Base-by-base conservation (phyloP, 1,140 invertebrate species). In the Druon quercuslanigerum region DNA sequence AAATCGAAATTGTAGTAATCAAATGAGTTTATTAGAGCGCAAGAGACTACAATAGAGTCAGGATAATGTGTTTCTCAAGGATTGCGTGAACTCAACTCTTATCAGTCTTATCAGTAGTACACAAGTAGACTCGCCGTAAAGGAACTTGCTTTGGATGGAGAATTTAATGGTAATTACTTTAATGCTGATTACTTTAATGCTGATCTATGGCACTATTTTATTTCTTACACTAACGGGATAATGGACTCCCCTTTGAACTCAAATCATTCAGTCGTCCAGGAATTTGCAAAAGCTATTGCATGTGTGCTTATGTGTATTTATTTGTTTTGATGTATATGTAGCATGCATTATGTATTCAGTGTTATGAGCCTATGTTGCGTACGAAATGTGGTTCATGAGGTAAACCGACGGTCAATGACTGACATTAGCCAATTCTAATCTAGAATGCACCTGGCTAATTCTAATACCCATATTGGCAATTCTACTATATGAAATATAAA, bases 381-480 rank as follows among this genome's bases (percentile, higher is more conserved):
- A 40, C 9, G 25, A 40, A 66, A 66, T 16, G 25, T 16, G 60
- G 60, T 66, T 66, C 60, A 66, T 66, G 60, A 66, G 60, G 60
- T 33, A 40, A 66, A 66, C 60, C 25, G 60, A 72, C 79, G 82
- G 82, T 83, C 82, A 84, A 81, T 81, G 82, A 71, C 79, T 83
- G 79, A 78, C 79, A 83, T 84, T 83, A 77, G 71, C 79, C 79
- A 79, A 84, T 84, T 83, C 73, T 83, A 79, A 81, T 83, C 76
- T 72, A 71, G 73, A 73, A 54, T 79, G 60, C 71, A 66, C 60
- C 40, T 40, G 25, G 40, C 56, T 57, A 20, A 57, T 57, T n/a
- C 52, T 54, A 3, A 54, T 54, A 19, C 17, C 52, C 25, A 57
- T 57, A 57, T 46, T 46, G 40, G 2, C 56, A 9, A 20, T 20